Conservation (phyloP, 2,113 vertebrate species). For the Dolichotis patagonum region DNA sequence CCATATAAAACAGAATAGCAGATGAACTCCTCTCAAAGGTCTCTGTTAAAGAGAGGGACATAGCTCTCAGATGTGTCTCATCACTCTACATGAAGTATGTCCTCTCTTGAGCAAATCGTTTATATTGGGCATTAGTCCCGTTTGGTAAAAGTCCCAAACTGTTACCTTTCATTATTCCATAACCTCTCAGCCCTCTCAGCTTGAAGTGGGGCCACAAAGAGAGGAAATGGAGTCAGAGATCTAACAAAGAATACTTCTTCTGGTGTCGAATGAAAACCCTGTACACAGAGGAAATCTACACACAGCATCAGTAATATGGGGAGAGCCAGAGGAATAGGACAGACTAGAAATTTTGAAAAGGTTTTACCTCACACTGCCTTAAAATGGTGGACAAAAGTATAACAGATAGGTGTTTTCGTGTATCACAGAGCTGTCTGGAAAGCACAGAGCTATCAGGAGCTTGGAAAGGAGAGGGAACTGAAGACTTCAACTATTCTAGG, state of each 20-base stretch:
- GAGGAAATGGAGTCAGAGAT: not conserved
- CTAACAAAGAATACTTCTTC: not conserved
- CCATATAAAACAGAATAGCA: not conserved
- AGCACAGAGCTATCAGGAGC: not conserved
- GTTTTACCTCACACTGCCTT: not conserved
- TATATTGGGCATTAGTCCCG: not conserved
- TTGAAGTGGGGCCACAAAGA: not conserved
- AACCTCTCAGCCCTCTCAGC: not conserved
- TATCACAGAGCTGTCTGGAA: not conserved
- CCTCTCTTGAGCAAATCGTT: not conserved
- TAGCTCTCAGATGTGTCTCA: not conserved
- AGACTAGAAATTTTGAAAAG: not conserved
- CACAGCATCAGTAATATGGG: too few relatives aligned
- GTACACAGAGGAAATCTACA: not conserved
- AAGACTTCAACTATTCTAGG: not conserved
- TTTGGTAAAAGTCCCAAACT: not conserved
- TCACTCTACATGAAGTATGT: not conserved
- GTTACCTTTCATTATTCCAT: not conserved
- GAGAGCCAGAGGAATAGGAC: not conserved
- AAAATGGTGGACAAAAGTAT: not conserved
- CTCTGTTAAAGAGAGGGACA: not conserved
- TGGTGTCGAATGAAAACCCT: not conserved
- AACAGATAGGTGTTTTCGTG: not conserved
- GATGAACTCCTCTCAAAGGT: not conserved
- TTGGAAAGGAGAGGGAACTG: not conserved